Conservation (phyloP, 2,797 vertebrate species). For the Hemitrygon akajei region DNA sequence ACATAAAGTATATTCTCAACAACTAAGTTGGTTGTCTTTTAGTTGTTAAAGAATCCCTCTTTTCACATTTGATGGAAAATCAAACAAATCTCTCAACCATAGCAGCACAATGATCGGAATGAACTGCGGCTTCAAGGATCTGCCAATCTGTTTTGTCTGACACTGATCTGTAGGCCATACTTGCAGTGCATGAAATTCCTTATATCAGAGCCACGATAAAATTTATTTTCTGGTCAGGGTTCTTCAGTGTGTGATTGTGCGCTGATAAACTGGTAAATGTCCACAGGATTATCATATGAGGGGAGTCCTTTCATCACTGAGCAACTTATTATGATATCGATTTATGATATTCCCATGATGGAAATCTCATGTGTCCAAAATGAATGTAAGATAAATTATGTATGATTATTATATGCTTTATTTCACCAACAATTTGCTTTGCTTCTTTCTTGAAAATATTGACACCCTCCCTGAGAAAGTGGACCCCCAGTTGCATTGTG, state of each 20-base stretch:
- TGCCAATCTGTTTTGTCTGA: slow-evolving; percentile 37
- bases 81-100: slow-evolving; percentile 47
- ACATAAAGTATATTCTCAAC: slow-evolving; percentile 11
- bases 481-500: not conserved
- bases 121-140: slow-evolving; percentile 46
- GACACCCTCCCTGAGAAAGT: not conserved
- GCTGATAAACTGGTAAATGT: slow-evolving; percentile 28
- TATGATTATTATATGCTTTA: not conserved
- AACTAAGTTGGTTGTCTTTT: slow-evolving; percentile 28
- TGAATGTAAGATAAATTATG: not conserved
- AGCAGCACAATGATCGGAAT: slow-evolving; percentile 48
- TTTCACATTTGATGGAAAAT: slow-evolving; percentile 46
- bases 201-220: slow-evolving; percentile 27
- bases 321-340: not conserved
- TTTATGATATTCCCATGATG: slow-evolving; percentile 7
- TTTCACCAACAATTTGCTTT: not conserved
- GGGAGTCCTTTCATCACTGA: slow-evolving; percentile 9
- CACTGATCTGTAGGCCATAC: slow-evolving; percentile 30
- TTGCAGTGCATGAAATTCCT: slow-evolving; percentile 36
- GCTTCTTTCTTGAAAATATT: not conserved
- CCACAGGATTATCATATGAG: slow-evolving; percentile 5
- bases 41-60: slow-evolving; percentile 36
- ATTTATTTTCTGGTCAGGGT: slow-evolving; percentile 37
- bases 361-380: not conserved
- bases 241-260: slow-evolving; percentile 11